Conservation (phyloP, 2,888 invertebrate species). For the Sthenelais limicola region DNA sequence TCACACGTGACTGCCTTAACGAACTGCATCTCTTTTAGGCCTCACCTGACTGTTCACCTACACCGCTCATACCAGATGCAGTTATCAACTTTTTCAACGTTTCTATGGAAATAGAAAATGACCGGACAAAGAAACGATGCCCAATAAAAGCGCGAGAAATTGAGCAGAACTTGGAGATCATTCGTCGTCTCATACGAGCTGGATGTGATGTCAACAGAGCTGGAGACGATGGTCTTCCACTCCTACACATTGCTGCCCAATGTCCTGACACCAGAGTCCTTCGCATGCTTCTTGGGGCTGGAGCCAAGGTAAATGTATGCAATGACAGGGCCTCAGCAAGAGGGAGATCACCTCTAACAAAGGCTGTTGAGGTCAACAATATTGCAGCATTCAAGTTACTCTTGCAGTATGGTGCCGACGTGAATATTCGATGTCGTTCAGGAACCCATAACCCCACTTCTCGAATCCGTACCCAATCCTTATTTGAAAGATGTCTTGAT, state of each 20-base stretch:
- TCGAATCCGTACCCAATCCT: not conserved
- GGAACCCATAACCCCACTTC: not conserved
- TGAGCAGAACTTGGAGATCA: conserved; percentile 10
- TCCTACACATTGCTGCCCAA: conserved; percentile 37
- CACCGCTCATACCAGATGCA: conserved; percentile 6
- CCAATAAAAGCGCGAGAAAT: not conserved
- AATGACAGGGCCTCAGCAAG: conserved; percentile 15
- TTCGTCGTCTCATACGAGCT: conserved; percentile 10
- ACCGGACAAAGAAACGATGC: not conserved
- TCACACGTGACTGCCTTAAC: too few species aligned
- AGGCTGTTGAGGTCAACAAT: conserved; percentile 20
- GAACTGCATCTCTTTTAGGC: too few species aligned
- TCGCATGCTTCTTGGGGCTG: conserved; percentile 20
- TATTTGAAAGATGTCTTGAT: not conserved
- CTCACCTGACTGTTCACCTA: conserved; percentile 1
- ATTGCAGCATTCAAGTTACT: conserved; percentile 1
- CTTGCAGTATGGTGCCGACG: conserved; percentile 22
- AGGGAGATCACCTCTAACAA: conserved; percentile 3
- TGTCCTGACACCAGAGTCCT: conserved; percentile 18
- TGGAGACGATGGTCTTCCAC: conserved; percentile 32
- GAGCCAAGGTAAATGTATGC: conserved; percentile 19
- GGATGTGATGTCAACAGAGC: conserved; percentile 40
- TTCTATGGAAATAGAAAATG: not conserved
- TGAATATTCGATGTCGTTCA: not conserved
- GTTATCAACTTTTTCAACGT: conserved; percentile 17